Conservation (phyloP, 2,113 vertebrate species). For the Beaufortia kweichowensis region DNA sequence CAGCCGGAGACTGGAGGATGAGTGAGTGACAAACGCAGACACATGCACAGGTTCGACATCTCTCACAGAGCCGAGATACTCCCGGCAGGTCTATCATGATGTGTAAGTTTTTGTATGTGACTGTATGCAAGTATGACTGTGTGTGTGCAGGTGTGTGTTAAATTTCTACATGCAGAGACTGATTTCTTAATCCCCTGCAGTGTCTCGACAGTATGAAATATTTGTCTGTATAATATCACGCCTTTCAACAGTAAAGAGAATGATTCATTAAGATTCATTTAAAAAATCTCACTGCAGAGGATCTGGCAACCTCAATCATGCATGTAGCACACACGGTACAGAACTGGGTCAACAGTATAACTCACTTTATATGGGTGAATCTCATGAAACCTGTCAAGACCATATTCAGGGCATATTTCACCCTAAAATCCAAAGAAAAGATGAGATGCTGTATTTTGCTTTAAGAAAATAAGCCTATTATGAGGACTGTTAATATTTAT, state of each 20-base stretch:
- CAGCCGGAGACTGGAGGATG: conserved; percentile 48
- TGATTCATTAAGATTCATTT: background rate
- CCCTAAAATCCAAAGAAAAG: background rate
- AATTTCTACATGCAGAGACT: conserved; percentile 41
- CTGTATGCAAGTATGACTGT: conserved; percentile 18
- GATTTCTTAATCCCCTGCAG: conserved; percentile 41
- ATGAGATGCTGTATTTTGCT: background rate
- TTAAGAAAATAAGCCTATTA: background rate
- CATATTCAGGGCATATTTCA: background rate
- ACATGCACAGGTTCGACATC: conserved; percentile 21
- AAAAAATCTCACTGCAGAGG: conserved; percentile 34
- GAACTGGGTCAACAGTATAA: conserved; percentile 22
- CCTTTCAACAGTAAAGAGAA: background rate
- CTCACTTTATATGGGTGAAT: conserved; percentile 21
- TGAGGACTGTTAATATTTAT: too few species aligned
- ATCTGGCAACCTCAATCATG: conserved; percentile 42
- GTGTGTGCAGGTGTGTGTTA: conserved; percentile 28
- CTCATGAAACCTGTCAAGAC: background rate
- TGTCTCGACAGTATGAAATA: background rate
- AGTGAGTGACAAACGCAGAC: conserved; percentile 30
- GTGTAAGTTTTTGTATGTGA: conserved; percentile 2
- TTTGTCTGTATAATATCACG: background rate
- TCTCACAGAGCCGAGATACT: background rate
- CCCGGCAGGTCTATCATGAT: background rate
- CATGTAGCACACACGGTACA: conserved; percentile 37